phyloP scores from a whole-genome alignment of 2,888 invertebrate species.

The Trissolcus japonicus region DNA sequence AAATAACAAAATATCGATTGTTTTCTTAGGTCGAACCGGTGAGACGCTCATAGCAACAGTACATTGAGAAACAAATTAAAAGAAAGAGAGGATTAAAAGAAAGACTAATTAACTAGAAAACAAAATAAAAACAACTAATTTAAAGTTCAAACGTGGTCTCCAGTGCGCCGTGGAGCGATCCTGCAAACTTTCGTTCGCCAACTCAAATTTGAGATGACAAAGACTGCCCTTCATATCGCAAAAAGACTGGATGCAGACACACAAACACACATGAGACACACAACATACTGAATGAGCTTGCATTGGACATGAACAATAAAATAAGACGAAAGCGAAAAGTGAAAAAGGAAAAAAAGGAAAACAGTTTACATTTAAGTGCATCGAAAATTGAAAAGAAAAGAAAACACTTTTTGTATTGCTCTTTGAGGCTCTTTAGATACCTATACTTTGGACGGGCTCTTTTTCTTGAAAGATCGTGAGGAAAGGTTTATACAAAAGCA shows the following conservation, averaged over 20 bases:
- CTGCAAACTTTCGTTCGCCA: slow-evolving; percentile 59
- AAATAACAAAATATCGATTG: slow-evolving; percentile 61
- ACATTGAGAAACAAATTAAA: slow-evolving; percentile 38
- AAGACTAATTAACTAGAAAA: slow-evolving; percentile 1
- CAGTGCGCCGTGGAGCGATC: slow-evolving; percentile 36
- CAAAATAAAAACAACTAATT: neutral
- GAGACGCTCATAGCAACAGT: slow-evolving; percentile 57
- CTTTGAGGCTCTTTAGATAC: slow-evolving; percentile 39
- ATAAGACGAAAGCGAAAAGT: slow-evolving; percentile 8
- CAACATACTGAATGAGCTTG: slow-evolving; percentile 41
- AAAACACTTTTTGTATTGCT: slow-evolving; percentile 52
- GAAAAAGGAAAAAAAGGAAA: neutral
- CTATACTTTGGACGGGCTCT: slow-evolving; percentile 54
- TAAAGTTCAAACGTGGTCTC: slow-evolving; percentile 30
- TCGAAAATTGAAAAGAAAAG: slow-evolving; percentile 58
- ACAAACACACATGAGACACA: slow-evolving; percentile 12
- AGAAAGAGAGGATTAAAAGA: slow-evolving; percentile 38
- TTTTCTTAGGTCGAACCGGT: slow-evolving; percentile 60
- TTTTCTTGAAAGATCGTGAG: slow-evolving; percentile 53
- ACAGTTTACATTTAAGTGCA: slow-evolving; percentile 63
- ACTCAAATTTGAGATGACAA: slow-evolving; percentile 61
- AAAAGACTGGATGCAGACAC: slow-evolving; percentile 62
- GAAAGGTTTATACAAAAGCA: slow-evolving; percentile 65
- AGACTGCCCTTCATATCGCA: slow-evolving; percentile 66
- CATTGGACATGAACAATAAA: slow-evolving; percentile 24